Evolutionary conservation across 2,888 invertebrate species (phyloP).

Genomic region (Lasioglossum oenotherae): DNA sequence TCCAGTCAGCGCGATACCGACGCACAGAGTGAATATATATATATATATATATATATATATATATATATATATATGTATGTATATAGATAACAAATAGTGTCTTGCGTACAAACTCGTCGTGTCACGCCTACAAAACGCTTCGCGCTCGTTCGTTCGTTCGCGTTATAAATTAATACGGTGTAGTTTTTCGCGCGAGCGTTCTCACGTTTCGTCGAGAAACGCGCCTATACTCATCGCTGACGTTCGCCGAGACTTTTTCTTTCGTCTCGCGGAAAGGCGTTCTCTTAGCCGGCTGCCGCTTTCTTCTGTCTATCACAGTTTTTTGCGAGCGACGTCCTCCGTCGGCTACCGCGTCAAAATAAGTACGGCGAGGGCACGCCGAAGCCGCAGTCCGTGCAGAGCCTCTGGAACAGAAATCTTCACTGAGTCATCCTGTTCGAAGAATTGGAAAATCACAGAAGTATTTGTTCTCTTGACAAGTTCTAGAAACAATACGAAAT

Average conservation of each 20-base stretch:
- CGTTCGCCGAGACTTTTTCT: conserved; percentile 3
- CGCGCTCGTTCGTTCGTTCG: conserved; percentile 2
- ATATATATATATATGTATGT: background rate
- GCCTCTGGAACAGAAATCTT: conserved; percentile 62
- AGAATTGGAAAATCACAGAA: background rate
- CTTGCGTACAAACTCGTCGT: conserved; percentile 16
- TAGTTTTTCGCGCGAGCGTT: background rate
- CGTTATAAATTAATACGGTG: conserved; percentile 25
- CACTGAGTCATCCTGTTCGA: background rate
- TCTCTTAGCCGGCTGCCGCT: conserved; percentile 68
- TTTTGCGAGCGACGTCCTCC: conserved; percentile 50
- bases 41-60: background rate
- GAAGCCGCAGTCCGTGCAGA: conserved; percentile 73
- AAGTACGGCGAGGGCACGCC: conserved; percentile 71
- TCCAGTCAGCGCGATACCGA: conserved; percentile 42
- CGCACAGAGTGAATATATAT: conserved; percentile 7
- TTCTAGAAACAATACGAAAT: background rate
- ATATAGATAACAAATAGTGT: background rate
- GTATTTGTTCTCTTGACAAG: background rate
- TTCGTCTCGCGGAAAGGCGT: background rate
- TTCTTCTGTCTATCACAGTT: conserved; percentile 53
- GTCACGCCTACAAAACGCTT: conserved; percentile 10
- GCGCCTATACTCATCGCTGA: background rate
- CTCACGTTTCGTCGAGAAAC: conserved; percentile 33
- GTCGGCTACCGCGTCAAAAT: conserved; percentile 53